A percentile compares a stretch with the other conserved stretches of the same genome.
Conservation (phyloP, 2,888 invertebrate genomes). For the Xestia xanthographa region DNA sequence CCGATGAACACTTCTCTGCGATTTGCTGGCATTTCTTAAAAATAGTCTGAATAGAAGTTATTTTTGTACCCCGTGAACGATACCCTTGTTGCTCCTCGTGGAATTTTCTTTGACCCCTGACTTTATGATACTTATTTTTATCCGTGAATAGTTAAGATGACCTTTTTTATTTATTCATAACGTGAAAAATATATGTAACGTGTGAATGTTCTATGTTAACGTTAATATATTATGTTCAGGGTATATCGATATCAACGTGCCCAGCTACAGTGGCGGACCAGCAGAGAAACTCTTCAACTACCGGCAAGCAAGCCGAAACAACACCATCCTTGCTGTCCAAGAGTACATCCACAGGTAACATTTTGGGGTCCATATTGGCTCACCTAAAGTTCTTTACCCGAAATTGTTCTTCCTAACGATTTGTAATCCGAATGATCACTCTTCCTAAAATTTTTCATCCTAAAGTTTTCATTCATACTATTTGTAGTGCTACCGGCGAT, state of each 20-base stretch:
- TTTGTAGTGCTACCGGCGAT: too few species aligned
- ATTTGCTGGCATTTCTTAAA: conserved; percentile 42
- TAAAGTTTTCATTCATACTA: too few species aligned
- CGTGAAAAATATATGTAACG: conserved; percentile 2
- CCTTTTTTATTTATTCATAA: conserved; percentile 14
- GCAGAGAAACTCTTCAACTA: conserved; percentile 91
- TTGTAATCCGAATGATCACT: too few species aligned
- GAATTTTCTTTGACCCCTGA: conserved; percentile 12
- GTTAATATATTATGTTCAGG: conserved; percentile 74
- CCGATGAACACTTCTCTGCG: conserved; percentile 40
- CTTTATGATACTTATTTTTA: conserved; percentile 34
- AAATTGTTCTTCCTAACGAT: too few species aligned
- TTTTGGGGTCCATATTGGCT: too few species aligned
- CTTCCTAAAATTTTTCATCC: too few species aligned
- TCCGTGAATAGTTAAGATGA: conserved; percentile 10
- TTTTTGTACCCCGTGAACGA: conserved; percentile 29
- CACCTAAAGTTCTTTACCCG: too few species aligned
- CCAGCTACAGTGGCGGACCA: conserved; percentile 92
- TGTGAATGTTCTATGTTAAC: too few species aligned
- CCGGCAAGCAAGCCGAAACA: conserved; percentile 86
- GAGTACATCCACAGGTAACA: conserved; percentile 82
- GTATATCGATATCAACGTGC: conserved; percentile 93
- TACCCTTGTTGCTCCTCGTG: not conserved
- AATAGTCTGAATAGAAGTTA: conserved; percentile 32
- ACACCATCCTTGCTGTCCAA: conserved; percentile 90